phyloP scores from a whole-genome alignment of 2,888 invertebrate genomes.

The Leptopilina myrica region DNA sequence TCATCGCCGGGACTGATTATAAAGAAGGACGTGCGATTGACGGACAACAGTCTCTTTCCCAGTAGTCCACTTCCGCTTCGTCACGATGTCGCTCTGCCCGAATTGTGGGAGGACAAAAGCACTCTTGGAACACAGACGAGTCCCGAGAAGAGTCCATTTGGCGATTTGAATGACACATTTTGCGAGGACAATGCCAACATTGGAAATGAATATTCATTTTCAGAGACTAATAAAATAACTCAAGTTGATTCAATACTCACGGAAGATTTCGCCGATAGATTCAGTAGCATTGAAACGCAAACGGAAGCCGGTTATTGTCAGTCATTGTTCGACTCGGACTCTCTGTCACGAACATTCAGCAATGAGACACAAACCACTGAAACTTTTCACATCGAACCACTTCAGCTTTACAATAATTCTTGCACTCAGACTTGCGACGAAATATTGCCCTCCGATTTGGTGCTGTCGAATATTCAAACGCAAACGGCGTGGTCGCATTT shows the following conservation, averaged over 20 bases:
- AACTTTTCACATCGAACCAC: slow-evolving; percentile 74
- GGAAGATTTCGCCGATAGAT: slow-evolving; percentile 66
- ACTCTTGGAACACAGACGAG: slow-evolving; percentile 75
- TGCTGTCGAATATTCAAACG: slow-evolving; percentile 81
- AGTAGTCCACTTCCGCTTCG: slow-evolving; percentile 69
- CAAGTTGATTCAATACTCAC: slow-evolving; percentile 71
- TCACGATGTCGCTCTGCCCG: slow-evolving; percentile 69
- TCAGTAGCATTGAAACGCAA: slow-evolving; percentile 73
- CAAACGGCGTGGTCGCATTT: slow-evolving; percentile 80
- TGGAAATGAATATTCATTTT: slow-evolving; percentile 59
- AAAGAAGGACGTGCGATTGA: slow-evolving; percentile 61
- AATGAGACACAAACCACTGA: slow-evolving; percentile 82
- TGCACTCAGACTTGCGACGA: slow-evolving; percentile 80
- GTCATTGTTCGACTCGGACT: slow-evolving; percentile 69
- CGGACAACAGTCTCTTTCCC: slow-evolving; percentile 66
- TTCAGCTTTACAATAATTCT: slow-evolving; percentile 76
- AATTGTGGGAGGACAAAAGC: slow-evolving; percentile 74
- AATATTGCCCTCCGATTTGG: slow-evolving; percentile 78
- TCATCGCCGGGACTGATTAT: slow-evolving; percentile 46
- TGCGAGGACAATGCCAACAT: slow-evolving; percentile 56
- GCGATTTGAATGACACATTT: slow-evolving; percentile 67
- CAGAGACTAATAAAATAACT: slow-evolving; percentile 43
- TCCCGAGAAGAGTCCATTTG: slow-evolving; percentile 69
- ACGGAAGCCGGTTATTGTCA: slow-evolving; percentile 70
- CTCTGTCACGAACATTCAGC: slow-evolving; percentile 69